Conservation (phyloP, 2,888 invertebrate species). For the Odontocerum albicorne region DNA sequence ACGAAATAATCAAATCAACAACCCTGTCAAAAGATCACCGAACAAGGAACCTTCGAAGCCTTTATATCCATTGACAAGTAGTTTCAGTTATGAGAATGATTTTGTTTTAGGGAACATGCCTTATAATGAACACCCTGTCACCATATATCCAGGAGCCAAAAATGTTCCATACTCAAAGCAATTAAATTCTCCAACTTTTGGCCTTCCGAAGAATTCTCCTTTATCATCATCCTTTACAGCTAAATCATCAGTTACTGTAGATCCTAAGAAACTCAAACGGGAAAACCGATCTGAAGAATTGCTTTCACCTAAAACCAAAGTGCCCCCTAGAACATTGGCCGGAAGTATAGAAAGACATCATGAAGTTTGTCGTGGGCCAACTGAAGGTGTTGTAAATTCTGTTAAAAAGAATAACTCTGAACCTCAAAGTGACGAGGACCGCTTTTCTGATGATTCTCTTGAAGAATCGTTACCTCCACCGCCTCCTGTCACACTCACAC, state of each 20-base stretch:
- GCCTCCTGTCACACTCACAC: constrained; percentile 56
- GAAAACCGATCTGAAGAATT: constrained; percentile 48
- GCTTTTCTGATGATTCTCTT: constrained; percentile 82
- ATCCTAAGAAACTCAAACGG: constrained; percentile 40
- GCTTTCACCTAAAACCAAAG: constrained; percentile 55
- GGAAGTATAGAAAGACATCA: constrained; percentile 76
- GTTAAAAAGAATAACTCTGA: constrained; percentile 26
- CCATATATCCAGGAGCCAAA: constrained; percentile 66
- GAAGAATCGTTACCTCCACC: constrained; percentile 73
- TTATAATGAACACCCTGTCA: constrained; percentile 66
- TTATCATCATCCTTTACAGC: constrained; percentile 29
- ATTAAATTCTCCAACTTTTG: constrained; percentile 52
- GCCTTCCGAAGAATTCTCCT: constrained; percentile 47
- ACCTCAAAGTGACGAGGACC: constrained; percentile 56
- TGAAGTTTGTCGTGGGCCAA: constrained; percentile 71
- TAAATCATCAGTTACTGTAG: constrained; percentile 18
- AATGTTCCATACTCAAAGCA: constrained; percentile 50
- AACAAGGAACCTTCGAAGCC: constrained; percentile 47
- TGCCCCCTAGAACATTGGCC: constrained; percentile 71
- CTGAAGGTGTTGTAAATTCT: constrained; percentile 43
- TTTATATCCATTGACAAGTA: constrained; percentile 30
- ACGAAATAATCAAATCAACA: constrained; percentile 36
- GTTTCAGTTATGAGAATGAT: constrained; percentile 55
- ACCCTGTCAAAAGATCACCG: constrained; percentile 47
- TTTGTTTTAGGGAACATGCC: constrained; percentile 51